Evolutionary conservation across 2,113 vertebrate species (phyloP).

Genomic region (Passer montanus): DNA sequence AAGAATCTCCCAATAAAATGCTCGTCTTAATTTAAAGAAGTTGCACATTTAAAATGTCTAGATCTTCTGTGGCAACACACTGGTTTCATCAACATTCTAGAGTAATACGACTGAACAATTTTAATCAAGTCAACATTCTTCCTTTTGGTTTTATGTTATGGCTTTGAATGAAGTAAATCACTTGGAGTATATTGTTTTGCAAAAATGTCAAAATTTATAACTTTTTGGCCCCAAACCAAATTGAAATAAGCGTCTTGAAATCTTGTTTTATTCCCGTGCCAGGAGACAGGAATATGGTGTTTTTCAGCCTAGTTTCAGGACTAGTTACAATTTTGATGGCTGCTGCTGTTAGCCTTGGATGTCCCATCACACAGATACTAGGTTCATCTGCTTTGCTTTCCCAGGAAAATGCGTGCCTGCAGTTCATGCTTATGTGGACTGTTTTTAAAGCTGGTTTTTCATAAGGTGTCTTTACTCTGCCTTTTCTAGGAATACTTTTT

Average conservation of each 20-base stretch:
- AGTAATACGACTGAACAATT: background rate
- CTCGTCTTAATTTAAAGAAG: slow-evolving; percentile 32
- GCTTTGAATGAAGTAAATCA: slow-evolving; percentile 45
- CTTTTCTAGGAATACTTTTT: background rate
- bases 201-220: slow-evolving; percentile 34
- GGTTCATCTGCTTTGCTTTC: background rate
- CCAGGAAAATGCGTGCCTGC: background rate
- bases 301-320: background rate
- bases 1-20: slow-evolving; percentile 30
- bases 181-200: background rate
- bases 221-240: background rate
- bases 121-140: slow-evolving; percentile 55
- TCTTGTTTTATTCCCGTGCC: slow-evolving; percentile 7
- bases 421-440: background rate
- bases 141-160: slow-evolving; percentile 3
- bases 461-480: background rate
- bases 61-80: slow-evolving; percentile 26
- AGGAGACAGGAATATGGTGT: background rate
- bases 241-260: slow-evolving; percentile 16
- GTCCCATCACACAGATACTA: background rate
- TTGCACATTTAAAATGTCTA: background rate
- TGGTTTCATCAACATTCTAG: slow-evolving; percentile 55
- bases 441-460: background rate
- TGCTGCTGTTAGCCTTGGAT: background rate
- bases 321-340: background rate